A percentile compares a stretch with the other conserved stretches of the same genome.
phyloP scores from a whole-genome alignment of 2,797 vertebrate species.

The Aulostomus chinensis region DNA sequence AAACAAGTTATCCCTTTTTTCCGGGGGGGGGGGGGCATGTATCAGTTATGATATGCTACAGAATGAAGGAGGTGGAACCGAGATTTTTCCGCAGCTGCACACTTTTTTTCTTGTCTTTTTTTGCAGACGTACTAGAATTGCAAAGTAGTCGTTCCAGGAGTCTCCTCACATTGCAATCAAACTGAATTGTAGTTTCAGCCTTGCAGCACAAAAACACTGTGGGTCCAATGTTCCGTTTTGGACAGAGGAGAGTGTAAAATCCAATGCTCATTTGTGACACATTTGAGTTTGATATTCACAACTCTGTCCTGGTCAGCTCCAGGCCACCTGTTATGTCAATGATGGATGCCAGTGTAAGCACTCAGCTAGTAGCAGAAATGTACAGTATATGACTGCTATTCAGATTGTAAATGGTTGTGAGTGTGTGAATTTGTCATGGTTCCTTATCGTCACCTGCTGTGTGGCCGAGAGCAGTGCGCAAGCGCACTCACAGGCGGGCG shows the following conservation, averaged over 20 bases:
- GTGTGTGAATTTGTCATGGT: constrained; percentile 68
- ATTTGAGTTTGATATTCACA: constrained; percentile 75
- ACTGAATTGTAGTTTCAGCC: constrained; percentile 56
- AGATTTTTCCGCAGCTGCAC: constrained; percentile 52
- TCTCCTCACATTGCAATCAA: constrained; percentile 60
- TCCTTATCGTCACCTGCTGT: constrained; percentile 72
- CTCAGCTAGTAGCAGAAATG: constrained; percentile 52
- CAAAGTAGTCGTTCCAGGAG: constrained; percentile 47
- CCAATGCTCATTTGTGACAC: constrained; percentile 73
- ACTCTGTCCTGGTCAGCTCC: constrained; percentile 74
- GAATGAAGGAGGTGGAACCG: constrained; percentile 26
- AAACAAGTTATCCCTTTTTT: constrained; percentile 58
- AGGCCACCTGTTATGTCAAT: constrained; percentile 74
- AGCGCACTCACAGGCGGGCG: constrained; percentile 4
- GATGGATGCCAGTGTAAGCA: constrained; percentile 64
- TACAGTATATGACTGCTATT: constrained; percentile 64
- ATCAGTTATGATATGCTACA: constrained; percentile 59
- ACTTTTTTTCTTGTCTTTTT: too few species aligned
- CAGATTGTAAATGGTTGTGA: constrained; percentile 66
- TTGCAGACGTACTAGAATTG: constrained; percentile 58
- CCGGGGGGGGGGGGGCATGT: too few species aligned
- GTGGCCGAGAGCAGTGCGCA: constrained; percentile 27
- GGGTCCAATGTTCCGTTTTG: constrained; percentile 35
- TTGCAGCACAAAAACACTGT: constrained; percentile 32
- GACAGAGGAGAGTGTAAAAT: constrained; percentile 61